These are phyloP conservation scores for Bubo blakistoni DNA, from an alignment of 2,113 vertebrate species.

Conservation along the genomic window DNA sequence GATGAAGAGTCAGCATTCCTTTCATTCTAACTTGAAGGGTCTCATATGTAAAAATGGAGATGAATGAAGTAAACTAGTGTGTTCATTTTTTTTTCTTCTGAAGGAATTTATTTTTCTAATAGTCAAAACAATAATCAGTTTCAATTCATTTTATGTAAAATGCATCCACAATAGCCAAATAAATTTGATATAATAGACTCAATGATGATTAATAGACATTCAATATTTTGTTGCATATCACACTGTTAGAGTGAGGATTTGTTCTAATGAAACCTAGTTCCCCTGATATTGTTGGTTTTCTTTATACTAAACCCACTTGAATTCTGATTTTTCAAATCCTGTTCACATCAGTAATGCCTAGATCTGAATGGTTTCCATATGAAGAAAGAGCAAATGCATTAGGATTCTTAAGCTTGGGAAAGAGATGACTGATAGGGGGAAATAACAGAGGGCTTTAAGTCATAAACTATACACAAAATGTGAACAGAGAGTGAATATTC, in stretches of 20 bases:
- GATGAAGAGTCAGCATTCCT: background rate
- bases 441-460: conserved; percentile 23
- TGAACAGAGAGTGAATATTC: background rate
- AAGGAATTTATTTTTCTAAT: background rate
- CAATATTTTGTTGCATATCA: background rate
- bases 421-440: background rate
- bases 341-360: background rate
- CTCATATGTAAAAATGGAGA: background rate
- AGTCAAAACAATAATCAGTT: background rate
- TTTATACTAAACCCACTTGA: background rate
- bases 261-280: background rate
- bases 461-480: background rate
- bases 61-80: background rate
- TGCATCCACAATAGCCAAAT: background rate
- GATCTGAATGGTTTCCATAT: conserved; percentile 29
- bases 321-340: background rate
- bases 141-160: background rate
- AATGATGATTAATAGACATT: background rate
- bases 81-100: background rate
- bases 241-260: background rate
- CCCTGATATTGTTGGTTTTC: background rate
- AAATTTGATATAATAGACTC: background rate
- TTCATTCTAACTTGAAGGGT: background rate
- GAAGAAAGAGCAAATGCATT: background rate
- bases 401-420: background rate